Evolutionary conservation across 2,888 invertebrate species (phyloP).

Genomic region (Lasioglossum malachurum): DNA sequence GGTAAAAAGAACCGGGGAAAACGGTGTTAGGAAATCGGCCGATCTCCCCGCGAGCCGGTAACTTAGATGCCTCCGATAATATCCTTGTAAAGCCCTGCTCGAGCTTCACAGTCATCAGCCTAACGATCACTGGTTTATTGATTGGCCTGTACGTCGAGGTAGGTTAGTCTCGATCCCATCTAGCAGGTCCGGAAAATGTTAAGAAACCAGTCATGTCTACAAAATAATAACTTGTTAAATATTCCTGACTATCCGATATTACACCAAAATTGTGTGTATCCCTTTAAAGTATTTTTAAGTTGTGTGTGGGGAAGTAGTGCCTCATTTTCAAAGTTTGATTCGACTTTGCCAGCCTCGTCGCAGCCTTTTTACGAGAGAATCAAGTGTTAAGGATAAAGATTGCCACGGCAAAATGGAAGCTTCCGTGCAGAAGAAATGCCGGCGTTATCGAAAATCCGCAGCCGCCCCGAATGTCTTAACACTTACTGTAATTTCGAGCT

Average conservation of each 20-base stretch:
- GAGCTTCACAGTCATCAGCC: not conserved
- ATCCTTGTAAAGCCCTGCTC: not conserved
- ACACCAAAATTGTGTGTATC: not conserved
- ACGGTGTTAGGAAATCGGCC: not conserved
- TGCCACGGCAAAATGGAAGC: not conserved
- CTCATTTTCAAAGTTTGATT: not conserved
- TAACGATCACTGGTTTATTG: not conserved
- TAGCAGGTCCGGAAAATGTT: not conserved
- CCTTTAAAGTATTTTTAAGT: not conserved
- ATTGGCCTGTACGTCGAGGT: not conserved
- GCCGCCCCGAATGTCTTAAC: not conserved
- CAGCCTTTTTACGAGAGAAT: not conserved
- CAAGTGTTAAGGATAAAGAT: not conserved
- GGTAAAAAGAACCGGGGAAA: not conserved
- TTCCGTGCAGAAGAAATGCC: not conserved
- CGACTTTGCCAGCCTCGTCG: not conserved
- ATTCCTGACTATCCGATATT: not conserved
- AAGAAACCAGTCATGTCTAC: not conserved
- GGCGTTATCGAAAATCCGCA: not conserved
- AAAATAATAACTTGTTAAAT: not conserved
- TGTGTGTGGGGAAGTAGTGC: too few species aligned
- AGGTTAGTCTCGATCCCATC: not conserved
- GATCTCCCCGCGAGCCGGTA: not conserved
- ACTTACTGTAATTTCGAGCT: not conserved
- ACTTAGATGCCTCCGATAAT: not conserved